Base-by-base conservation (phyloP, 2,113 vertebrate species). In the Nycticorax nycticorax region DNA sequence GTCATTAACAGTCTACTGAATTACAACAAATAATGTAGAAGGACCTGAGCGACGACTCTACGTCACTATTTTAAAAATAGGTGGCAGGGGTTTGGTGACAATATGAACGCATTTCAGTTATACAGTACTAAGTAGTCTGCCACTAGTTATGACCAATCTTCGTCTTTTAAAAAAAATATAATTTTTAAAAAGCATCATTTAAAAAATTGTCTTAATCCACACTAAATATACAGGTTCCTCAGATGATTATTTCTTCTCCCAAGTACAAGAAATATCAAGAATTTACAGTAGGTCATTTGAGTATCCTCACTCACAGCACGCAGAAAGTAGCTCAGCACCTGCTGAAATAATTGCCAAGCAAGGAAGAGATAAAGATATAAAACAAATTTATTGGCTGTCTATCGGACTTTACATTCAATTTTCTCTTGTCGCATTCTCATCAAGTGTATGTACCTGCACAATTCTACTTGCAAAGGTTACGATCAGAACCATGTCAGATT, bases 311-410 rank as follows among this genome's bases (percentile, higher is more conserved):
- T 94, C 71, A 64, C 77, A 82, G 86, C 67, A 66, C 85, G 59
- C 66, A 79, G 53, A 89, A 92, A 76, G 73, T 33, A 95, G 87
- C 74, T 93, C 87, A 89, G 87, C 85, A 93, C 81, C 89, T 89
- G 89, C 87, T 77, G 59, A 85, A 96, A 79, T 96, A 97, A 97
- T 88, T 89, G 87, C 71, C 74, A 27, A 76, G 91, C 63, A 85
- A 89, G 77, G 89, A 92, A 88, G 68, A 96, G 89, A 96, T 73
- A 91, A 91, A 91, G 87, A 92, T 85, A 85, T 92, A 95, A 97
- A 96, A 32, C 41, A 95, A 92, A 93, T 95, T 95, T 96, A 97
- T 71, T 73, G 50, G 37, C 84, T 89, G 86, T 76, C 95, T 85
- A 91, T 89, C 35, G 11, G 89, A 85, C 63, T 95, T 95, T 85